Evolutionary conservation across 2,888 invertebrate genomes (phyloP), one percentile per base, ranked within the genome.

Genomic region (Willowsia nigromaculata): DNA sequence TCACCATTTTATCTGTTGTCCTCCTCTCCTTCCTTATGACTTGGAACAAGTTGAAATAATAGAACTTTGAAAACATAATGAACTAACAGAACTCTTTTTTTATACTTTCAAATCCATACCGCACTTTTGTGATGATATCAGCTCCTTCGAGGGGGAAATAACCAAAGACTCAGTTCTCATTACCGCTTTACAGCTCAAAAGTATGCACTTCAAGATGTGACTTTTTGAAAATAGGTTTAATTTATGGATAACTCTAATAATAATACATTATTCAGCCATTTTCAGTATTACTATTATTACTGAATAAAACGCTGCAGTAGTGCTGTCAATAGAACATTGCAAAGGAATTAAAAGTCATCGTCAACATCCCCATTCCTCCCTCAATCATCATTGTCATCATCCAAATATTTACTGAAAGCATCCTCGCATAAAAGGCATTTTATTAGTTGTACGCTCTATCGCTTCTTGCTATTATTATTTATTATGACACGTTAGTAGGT

Each of bases 171-270:
- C n/a, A n/a, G n/a, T n/a, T n/a, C n/a, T n/a, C n/a, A n/a, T n/a
- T n/a, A n/a, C n/a, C n/a, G n/a, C n/a, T n/a, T n/a, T n/a, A n/a
- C n/a, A n/a, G n/a, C n/a, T 71, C 40, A 71, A 71, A 71, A 71
- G 22, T 53, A 53, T 53, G 22, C 43, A 33, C 62, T 30, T 62
- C 27, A 30, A 27, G 33, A 30, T 27, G 30, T 62, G 62, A 62
- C 62, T 56, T 27, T 76, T n/a, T 56, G 43, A 62, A 84, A 85
- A 76, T 76, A 30, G 30, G 59, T 37, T 76, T 85, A 85, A 85
- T 85, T 85, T 85, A 85, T 85, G 85, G 76, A 43, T 59, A 43
- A 65, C 43, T 65, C 62, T 82, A 82, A 65, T 82, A 82, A 43
- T 82, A 82, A 25, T 53, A 18, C 53, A 82, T 82, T 82, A 82